phyloP scores from a whole-genome alignment of 2,113 vertebrate genomes.

The Steatornis caripensis region DNA sequence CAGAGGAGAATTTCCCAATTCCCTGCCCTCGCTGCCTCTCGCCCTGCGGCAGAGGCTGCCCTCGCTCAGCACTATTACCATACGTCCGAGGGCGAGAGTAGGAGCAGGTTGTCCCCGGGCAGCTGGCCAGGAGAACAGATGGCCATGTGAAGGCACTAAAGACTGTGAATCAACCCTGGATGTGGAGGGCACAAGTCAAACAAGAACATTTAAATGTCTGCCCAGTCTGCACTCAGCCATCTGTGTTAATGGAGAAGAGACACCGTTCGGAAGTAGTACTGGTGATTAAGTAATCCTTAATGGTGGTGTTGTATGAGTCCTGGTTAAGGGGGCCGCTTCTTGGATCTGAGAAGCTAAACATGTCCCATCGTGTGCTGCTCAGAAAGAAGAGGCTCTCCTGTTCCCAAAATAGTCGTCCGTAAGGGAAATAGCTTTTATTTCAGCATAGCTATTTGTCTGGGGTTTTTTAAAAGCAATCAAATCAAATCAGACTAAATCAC shows the following conservation, averaged over 20 bases:
- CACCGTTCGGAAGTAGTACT: not conserved
- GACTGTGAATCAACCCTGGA: not conserved
- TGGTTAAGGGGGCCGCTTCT: not conserved
- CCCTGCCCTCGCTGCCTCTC: not conserved
- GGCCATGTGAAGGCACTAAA: not conserved
- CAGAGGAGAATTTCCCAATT: not conserved
- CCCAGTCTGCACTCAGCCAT: not conserved
- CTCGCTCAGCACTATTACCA: not conserved
- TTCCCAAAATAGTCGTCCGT: not conserved
- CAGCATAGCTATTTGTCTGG: not conserved
- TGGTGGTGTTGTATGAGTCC: accelerated
- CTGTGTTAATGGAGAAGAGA: not conserved
- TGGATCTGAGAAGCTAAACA: not conserved
- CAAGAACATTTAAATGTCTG: conserved; percentile 40
- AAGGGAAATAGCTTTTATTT: not conserved
- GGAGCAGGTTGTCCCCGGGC: conserved; percentile 7
- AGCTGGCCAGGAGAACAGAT: conserved; percentile 34
- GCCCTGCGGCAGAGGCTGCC: accelerated
- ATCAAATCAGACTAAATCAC: not conserved
- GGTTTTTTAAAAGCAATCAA: not conserved
- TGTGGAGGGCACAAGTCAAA: conserved; percentile 48
- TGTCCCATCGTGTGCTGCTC: not conserved
- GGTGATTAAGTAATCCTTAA: not conserved
- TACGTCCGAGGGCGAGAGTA: not conserved
- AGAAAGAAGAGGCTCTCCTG: not conserved